Percentiles rank a stretch among this genome's conserved stretches.
phyloP scores from a whole-genome alignment of 1,140 invertebrate species.

The Macrocentrus cingulum region DNA sequence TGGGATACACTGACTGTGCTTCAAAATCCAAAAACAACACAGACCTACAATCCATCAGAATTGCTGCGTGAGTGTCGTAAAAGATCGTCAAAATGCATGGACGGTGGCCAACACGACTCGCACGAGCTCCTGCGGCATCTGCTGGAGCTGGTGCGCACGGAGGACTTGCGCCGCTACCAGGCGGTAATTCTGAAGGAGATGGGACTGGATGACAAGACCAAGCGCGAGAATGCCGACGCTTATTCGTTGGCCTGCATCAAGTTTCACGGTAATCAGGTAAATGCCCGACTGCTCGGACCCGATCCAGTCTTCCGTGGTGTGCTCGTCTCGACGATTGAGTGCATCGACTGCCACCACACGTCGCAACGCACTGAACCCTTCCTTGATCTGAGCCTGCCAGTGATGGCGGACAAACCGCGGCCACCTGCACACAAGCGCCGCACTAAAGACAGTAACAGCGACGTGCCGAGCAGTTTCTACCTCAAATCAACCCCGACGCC shows the following conservation, averaged over 20 bases:
- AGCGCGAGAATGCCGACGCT: conserved; percentile 71
- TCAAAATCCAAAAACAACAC: conserved; percentile 54
- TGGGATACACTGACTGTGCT: conserved; percentile 51
- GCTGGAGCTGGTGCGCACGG: conserved; percentile 75
- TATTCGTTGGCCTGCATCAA: conserved; percentile 74
- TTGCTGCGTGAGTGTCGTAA: conserved; percentile 76
- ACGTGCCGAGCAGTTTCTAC: no score
- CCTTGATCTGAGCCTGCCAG: conserved; percentile 89
- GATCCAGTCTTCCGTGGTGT: conserved; percentile 85
- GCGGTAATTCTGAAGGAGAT: conserved; percentile 72
- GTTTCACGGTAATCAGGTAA: conserved; percentile 81
- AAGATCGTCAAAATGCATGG: conserved; percentile 82
- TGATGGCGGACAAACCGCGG: conserved; percentile 72
- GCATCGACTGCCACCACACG: conserved; percentile 83
- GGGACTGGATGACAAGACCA: conserved; percentile 67
- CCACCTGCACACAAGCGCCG: conserved; percentile 57
- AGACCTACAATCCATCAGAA: conserved; percentile 70
- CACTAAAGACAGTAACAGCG: conserved; percentile 38
- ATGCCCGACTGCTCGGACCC: conserved; percentile 74
- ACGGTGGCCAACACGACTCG: conserved; percentile 95
- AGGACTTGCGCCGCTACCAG: conserved; percentile 71
- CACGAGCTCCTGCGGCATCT: conserved; percentile 91
- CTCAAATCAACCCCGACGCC: conserved; percentile 50
- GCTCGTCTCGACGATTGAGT: conserved; percentile 85
- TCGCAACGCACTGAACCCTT: conserved; percentile 90